Evolutionary conservation across 37 sponge, comb jelly and placozoan genomes (phyloP).

Genomic region (Amphimedon queenslandica): DNA sequence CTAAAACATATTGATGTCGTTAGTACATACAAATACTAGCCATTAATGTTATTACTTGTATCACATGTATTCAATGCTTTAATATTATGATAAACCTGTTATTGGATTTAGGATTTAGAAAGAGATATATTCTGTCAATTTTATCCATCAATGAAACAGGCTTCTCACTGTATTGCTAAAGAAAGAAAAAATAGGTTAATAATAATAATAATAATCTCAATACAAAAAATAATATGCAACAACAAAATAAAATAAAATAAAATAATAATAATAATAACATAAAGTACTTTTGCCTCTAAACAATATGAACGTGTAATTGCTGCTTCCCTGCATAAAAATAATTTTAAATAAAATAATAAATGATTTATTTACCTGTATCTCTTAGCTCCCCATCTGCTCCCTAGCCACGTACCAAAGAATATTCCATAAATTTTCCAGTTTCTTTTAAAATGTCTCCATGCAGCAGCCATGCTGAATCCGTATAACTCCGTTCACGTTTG

Average conservation of each 20-base stretch:
- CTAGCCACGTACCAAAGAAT: not conserved
- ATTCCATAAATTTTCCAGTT: constrained; percentile 74
- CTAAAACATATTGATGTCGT: no score
- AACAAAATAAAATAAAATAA: no score
- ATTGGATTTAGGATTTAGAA: constrained; percentile 67
- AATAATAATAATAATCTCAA: no score
- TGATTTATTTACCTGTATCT: constrained; percentile 36
- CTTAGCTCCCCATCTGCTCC: constrained; percentile 23
- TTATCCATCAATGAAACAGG: not conserved
- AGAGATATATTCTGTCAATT: constrained; percentile 49
- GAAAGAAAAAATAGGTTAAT: not conserved
- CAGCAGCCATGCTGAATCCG: constrained; percentile 24
- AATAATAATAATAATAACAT: not conserved
- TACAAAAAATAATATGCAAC: no score
- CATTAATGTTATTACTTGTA: no score
- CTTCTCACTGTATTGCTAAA: constrained; percentile 42
- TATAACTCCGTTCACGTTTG: constrained; percentile 1
- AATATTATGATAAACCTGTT: no score
- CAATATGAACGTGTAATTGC: no score
- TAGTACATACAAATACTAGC: no score
- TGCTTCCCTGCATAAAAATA: no score
- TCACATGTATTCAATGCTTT: no score
- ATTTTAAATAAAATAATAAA: no score
- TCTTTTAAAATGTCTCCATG: constrained; percentile 24
- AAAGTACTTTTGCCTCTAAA: no score